These are phyloP conservation scores for Regulus satrapa DNA, from an alignment of 2,113 vertebrate genomes.

Conservation along the genomic window DNA sequence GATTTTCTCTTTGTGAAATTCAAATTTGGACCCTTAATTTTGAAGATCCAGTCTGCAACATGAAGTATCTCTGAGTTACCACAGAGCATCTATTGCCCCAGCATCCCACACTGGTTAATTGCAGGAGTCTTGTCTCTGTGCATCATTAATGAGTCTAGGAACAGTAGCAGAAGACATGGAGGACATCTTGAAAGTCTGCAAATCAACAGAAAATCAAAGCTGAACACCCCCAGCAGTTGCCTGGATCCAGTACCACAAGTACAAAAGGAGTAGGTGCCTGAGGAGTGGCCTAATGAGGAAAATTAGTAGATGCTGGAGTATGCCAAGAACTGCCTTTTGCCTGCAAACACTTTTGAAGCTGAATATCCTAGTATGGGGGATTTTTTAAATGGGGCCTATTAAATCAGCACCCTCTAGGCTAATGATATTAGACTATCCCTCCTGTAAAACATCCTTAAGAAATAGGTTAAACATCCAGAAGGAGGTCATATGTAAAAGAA, in stretches of 20 bases:
- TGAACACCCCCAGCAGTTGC: not conserved
- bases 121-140: not conserved
- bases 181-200: not conserved
- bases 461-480: not conserved
- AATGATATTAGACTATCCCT: not conserved
- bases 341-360: not conserved
- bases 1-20: not conserved
- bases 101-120: not conserved
- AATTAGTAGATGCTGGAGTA: not conserved
- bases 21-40: not conserved
- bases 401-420: not conserved
- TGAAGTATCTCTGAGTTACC: not conserved
- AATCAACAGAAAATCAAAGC: not conserved
- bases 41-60: not conserved
- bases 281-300: not conserved
- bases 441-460: not conserved
- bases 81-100: not conserved
- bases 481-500: not conserved
- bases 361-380: not conserved
- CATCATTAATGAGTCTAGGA: not conserved
- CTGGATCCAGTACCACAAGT: not conserved
- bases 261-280: not conserved
- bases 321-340: not conserved
- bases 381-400: not conserved
- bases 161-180: not conserved